Base-by-base conservation (phyloP, 2,113 vertebrate species). In the Xerus inauris region DNA sequence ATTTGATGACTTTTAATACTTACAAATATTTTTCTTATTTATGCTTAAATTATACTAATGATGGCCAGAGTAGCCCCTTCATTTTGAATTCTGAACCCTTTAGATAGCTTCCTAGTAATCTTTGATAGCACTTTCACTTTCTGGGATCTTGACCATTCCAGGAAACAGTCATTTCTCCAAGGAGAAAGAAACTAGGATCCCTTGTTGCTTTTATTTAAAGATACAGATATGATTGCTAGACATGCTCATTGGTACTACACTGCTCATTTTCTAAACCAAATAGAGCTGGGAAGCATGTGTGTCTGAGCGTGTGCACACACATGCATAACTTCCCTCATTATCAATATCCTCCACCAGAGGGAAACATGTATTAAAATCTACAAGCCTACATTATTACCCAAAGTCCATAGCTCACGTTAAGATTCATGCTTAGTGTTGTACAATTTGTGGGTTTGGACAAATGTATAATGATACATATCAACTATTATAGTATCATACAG, bases 11-110 rank as follows among this genome's bases (percentile, higher is more conserved):
- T 59, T 81, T 94, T 81, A 81, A 49, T 81, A 65, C 19, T 91
- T 94, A 12, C 5, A 89, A 57, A 94, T 89, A 32, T 59, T 69
- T 91, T 73, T 35, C 11, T 96, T 69, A 54, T 62, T 92, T 96
- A 17, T 91, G 19, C 24, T 89, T 85, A 73, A 16, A 49, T 93
- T 84, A 11, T 57, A 13, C 77, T 45, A 32, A 51, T 3, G 24
- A 42, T 89, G 67, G 26, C 26, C 38, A 88, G 32, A 80, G 51
- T 35, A 77, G 38, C 28, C n/a, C 79, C 13, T 89, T 77, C 9
- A 51, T 92, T 95, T 96, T 89, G 24, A 16, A 22, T 75, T 94
- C 14, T 49, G 67, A 88, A 42, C 35, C 1, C 0, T 22, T 73
- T 30, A 12, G 11, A 82, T 26, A 93, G 14, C 49, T 19, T 72